Evolutionary conservation across 2,797 vertebrate species (phyloP).

Genomic region (Coregonus sp.): DNA sequence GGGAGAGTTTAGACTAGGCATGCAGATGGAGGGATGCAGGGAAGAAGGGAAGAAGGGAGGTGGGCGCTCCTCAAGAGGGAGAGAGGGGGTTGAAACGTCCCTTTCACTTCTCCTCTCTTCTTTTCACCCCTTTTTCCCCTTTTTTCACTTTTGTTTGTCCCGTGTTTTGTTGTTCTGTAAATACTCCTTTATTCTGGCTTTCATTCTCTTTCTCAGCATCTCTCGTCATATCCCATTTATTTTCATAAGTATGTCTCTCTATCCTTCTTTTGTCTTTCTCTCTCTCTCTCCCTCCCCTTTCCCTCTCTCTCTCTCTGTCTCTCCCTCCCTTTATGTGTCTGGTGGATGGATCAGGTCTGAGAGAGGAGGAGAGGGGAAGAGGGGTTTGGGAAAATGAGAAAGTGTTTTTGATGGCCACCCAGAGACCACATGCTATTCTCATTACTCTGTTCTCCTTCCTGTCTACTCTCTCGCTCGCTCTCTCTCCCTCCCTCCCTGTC

Average conservation of each 20-base stretch:
- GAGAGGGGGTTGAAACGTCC: conserved; percentile 11
- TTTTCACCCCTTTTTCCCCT: conserved; percentile 11
- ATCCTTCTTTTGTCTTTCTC: conserved; percentile 20
- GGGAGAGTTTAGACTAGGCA: conserved; percentile 31
- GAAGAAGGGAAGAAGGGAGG: not conserved
- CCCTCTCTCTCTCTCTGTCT: too few species aligned
- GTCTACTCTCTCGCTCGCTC: conserved; percentile 22
- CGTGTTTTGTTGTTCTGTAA: conserved; percentile 17
- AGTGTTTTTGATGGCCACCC: conserved; percentile 53
- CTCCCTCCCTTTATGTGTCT: conserved; percentile 28
- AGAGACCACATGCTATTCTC: conserved; percentile 68
- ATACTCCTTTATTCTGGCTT: conserved; percentile 25
- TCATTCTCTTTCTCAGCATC: conserved; percentile 38
- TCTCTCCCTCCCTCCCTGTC: not conserved
- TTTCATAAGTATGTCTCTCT: conserved; percentile 8
- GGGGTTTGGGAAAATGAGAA: conserved; percentile 35
- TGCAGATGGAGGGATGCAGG: conserved; percentile 4
- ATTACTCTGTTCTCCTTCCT: conserved; percentile 52
- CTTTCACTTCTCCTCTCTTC: conserved; percentile 2
- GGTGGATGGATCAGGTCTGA: conserved; percentile 56
- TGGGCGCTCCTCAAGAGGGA: not conserved
- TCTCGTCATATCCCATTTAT: not conserved
- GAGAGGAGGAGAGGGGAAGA: conserved; percentile 23
- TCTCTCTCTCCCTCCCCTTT: conserved; percentile 6
- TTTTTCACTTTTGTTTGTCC: not conserved